phyloP scores from a whole-genome alignment of 2,113 vertebrate species.

The Platycercus adscitus region DNA sequence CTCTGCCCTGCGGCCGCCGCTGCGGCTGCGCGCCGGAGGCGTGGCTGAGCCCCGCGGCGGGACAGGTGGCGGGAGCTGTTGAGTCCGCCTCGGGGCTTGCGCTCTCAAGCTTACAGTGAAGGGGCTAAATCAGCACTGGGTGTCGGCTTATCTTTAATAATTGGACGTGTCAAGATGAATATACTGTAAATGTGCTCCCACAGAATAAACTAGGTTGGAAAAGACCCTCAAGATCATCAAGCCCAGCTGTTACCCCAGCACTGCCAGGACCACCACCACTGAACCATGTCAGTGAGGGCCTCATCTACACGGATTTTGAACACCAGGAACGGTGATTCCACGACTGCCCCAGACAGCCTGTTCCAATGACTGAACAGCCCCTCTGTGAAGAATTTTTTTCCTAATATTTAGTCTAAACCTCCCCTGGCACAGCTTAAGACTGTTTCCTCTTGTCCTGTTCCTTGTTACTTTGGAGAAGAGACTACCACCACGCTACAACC shows the following conservation, averaged over 20 bases:
- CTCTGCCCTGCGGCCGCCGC: fast-evolving
- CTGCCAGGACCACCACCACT: background rate
- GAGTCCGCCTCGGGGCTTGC: fast-evolving
- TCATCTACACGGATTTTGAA: background rate
- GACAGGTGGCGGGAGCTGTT: fast-evolving
- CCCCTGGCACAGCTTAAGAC: background rate
- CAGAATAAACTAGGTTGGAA: background rate
- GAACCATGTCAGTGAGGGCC: background rate
- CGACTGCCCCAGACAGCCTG: background rate
- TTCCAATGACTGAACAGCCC: background rate
- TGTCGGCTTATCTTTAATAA: background rate
- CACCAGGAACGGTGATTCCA: background rate
- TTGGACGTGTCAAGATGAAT: background rate
- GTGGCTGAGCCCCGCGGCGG: fast-evolving
- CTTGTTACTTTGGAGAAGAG: background rate
- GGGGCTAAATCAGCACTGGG: fast-evolving
- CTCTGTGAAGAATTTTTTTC: background rate
- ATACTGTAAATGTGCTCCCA: background rate
- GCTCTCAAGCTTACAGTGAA: fast-evolving
- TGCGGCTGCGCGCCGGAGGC: background rate
- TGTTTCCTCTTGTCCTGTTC: background rate
- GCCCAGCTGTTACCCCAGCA: background rate
- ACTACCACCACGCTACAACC: background rate
- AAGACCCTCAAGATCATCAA: background rate
- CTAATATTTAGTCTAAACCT: background rate